Percentiles rank a stretch among this genome's conserved stretches.
Conservation (phyloP, 2,888 invertebrate species). For the Troides helena region DNA sequence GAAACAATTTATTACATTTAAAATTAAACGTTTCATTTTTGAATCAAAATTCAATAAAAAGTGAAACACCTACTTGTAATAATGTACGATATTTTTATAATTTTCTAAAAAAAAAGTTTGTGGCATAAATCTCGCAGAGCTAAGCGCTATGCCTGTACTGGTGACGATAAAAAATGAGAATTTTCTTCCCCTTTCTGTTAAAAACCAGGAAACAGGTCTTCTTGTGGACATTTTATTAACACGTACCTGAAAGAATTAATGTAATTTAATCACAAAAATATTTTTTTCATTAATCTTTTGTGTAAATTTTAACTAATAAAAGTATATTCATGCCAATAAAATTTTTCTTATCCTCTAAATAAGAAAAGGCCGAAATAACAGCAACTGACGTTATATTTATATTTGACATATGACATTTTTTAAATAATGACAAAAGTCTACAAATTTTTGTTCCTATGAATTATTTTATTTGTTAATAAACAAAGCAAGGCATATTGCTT, state of each 20-base stretch:
- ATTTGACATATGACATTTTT: neutral
- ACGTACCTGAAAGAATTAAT: neutral
- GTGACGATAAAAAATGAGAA: constrained; percentile 73
- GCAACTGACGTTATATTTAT: neutral
- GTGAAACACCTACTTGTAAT: constrained; percentile 74
- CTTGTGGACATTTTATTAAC: constrained; percentile 48
- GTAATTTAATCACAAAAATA: neutral
- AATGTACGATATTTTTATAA: constrained; percentile 82
- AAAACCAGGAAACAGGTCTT: constrained; percentile 73
- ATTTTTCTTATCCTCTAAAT: neutral
- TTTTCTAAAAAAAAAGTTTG: constrained; percentile 82
- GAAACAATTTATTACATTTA: constrained; percentile 30
- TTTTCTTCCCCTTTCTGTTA: constrained; percentile 76
- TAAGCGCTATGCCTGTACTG: constrained; percentile 65
- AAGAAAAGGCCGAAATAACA: neutral
- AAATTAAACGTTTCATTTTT: constrained; percentile 22
- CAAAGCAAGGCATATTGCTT: too few species aligned
- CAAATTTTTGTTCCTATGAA: neutral
- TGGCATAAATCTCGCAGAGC: constrained; percentile 79
- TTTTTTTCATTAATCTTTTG: neutral
- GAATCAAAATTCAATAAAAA: neutral
- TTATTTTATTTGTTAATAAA: too few species aligned
- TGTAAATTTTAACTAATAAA: neutral
- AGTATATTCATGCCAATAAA: neutral
- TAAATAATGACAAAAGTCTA: neutral